These are phyloP conservation scores for Isurus oxyrinchus DNA, from an alignment of 2,113 vertebrate species.

Conservation along the genomic window DNA sequence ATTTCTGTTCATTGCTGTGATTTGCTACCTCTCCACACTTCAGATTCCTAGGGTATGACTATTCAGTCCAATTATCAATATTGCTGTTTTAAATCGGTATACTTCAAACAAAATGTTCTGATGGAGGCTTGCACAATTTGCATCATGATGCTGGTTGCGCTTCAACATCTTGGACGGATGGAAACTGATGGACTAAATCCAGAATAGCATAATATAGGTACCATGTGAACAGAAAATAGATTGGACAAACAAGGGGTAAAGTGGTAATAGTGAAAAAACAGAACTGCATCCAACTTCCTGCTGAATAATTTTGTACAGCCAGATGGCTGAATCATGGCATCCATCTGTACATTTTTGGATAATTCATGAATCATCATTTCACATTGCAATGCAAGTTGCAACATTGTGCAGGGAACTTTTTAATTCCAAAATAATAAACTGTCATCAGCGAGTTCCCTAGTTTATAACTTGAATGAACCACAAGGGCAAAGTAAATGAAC, in stretches of 20 bases:
- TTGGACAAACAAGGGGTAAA: neutral
- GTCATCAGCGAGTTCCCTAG: neutral
- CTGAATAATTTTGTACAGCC: neutral
- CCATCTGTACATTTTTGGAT: neutral
- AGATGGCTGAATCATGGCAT: neutral
- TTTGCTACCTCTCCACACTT: neutral
- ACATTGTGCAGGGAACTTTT: neutral
- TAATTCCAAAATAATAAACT: neutral
- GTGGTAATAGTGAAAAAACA: neutral
- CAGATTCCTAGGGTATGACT: neutral
- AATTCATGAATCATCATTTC: neutral
- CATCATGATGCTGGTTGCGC: neutral
- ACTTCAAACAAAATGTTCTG: neutral
- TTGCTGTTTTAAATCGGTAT: neutral
- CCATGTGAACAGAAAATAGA: neutral
- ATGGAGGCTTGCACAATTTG: neutral
- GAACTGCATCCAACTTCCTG: neutral
- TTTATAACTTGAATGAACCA: neutral
- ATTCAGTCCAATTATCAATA: neutral
- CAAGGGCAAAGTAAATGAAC: neutral
- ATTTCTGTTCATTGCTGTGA: neutral
- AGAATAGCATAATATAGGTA: neutral
- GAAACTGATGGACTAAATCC: neutral
- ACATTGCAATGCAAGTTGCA: neutral
- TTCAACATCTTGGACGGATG: neutral